These are phyloP conservation scores for Burhinus oedicnemus DNA, from an alignment of 2,113 vertebrate genomes.

Conservation along the genomic window DNA sequence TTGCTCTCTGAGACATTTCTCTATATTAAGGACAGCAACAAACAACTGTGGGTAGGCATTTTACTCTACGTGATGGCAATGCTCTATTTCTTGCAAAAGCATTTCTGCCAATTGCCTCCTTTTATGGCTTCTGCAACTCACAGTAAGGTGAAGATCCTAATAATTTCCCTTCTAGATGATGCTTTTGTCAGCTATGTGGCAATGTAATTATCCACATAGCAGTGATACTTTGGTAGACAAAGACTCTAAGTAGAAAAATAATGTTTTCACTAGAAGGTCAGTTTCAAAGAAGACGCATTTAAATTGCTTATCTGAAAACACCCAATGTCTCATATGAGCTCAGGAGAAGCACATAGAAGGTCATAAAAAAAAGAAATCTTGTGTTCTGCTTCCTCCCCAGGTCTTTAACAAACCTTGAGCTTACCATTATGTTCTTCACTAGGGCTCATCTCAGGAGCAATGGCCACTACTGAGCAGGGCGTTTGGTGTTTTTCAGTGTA, in stretches of 20 bases:
- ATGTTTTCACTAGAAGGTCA: neutral
- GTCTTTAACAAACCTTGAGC: neutral
- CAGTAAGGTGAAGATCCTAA: neutral
- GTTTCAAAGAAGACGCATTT: neutral
- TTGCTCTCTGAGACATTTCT: neutral
- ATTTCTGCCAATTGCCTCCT: neutral
- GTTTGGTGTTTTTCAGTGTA: neutral
- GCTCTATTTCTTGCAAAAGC: neutral
- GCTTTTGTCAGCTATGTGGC: neutral
- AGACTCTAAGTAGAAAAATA: neutral
- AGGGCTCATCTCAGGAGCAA: neutral
- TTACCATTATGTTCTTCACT: neutral
- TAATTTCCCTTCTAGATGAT: neutral
- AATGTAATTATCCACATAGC: neutral
- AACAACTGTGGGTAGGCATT: neutral
- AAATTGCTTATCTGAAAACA: constrained; percentile 13
- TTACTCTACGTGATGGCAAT: neutral
- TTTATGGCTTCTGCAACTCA: neutral
- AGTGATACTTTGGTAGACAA: neutral
- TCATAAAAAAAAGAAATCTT: neutral
- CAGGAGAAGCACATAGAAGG: neutral
- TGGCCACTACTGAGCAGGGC: neutral
- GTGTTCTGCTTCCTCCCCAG: neutral
- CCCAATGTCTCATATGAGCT: neutral
- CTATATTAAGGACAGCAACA: neutral